A percentile compares a stretch with the other conserved stretches of the same genome.
These are phyloP conservation scores for Lymantria monacha DNA, from an alignment of 2,888 invertebrate species.

Conservation along the genomic window DNA sequence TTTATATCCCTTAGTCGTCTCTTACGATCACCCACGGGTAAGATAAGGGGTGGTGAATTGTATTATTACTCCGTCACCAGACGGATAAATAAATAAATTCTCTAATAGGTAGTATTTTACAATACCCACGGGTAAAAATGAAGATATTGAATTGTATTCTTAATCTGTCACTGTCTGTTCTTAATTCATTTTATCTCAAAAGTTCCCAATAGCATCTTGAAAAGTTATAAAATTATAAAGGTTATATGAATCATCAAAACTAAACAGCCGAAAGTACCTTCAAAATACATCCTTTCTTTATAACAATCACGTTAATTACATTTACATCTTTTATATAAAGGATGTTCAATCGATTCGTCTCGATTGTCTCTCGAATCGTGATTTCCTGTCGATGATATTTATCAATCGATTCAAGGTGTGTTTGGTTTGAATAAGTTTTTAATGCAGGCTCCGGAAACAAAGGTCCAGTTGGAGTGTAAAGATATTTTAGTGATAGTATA, in stretches of 20 bases:
- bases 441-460: constrained; percentile 35
- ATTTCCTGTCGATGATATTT: constrained; percentile 50
- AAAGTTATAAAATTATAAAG: constrained; percentile 2
- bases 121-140: too few relatives aligned
- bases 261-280: constrained; percentile 21
- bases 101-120: too few relatives aligned
- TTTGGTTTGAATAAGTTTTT: constrained; percentile 37
- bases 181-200: not conserved
- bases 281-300: constrained; percentile 28
- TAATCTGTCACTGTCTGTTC: too few relatives aligned
- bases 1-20: too few relatives aligned
- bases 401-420: constrained; percentile 41
- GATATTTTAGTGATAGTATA: not conserved
- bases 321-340: constrained; percentile 41
- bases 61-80: too few relatives aligned
- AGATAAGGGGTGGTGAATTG: too few relatives aligned
- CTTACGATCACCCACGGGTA: too few relatives aligned
- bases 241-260: constrained; percentile 19
- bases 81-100: too few relatives aligned
- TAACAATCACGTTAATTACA: constrained; percentile 44
- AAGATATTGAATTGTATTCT: not conserved
- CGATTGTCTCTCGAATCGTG: constrained; percentile 55
- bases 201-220: not conserved
- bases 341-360: constrained; percentile 53
- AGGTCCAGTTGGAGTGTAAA: constrained; percentile 3